A percentile compares a stretch with the other conserved stretches of the same genome.
Evolutionary conservation across 2,113 vertebrate species (phyloP).

Genomic region (Miniopterus natalensis): DNA sequence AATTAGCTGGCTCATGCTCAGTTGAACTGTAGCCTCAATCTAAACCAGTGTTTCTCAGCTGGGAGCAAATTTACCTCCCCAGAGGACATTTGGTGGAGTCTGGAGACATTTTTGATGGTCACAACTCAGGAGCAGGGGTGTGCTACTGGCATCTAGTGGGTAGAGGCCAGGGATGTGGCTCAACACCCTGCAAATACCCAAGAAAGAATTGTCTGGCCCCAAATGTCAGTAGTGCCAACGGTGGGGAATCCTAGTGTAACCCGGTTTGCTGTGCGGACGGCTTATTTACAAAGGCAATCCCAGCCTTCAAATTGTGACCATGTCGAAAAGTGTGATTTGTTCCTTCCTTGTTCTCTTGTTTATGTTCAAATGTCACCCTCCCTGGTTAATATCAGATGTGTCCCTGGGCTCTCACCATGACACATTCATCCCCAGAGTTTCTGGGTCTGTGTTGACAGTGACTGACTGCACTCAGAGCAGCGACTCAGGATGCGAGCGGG

Average conservation of each 20-base stretch:
- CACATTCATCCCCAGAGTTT: background rate
- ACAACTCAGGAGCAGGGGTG: background rate
- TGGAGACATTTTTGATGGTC: background rate
- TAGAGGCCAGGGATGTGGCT: background rate
- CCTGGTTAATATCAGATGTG: background rate
- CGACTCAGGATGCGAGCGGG: fast-evolving
- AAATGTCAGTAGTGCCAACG: background rate
- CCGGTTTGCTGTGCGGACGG: background rate
- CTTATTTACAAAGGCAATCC: background rate
- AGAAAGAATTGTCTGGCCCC: background rate
- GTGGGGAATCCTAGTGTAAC: background rate
- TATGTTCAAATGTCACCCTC: background rate
- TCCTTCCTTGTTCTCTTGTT: background rate
- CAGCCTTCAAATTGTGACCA: fast-evolving
- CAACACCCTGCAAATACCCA: fast-evolving
- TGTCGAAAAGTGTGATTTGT: background rate
- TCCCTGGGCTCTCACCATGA: background rate
- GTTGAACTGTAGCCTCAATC: background rate
- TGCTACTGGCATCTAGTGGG: background rate
- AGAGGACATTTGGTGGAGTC: background rate
- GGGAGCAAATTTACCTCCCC: background rate
- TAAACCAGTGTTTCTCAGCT: background rate
- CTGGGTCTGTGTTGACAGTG: background rate
- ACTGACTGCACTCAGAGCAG: fast-evolving
- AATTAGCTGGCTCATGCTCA: background rate